phyloP scores from a whole-genome alignment of 2,888 invertebrate genomes.

The Hypselothyrea guttata region DNA sequence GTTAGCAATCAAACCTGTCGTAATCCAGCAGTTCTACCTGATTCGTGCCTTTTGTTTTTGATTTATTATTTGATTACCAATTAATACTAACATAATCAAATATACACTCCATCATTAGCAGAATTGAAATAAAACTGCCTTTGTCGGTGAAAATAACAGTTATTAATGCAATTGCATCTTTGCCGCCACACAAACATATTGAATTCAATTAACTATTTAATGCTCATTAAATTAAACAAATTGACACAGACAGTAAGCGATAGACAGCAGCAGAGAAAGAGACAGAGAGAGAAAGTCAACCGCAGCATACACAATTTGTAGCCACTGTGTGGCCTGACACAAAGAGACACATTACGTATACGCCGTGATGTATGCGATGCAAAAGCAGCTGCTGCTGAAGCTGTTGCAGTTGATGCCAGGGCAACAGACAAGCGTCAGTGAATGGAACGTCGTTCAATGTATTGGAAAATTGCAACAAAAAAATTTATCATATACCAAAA shows the following conservation, averaged over 20 bases:
- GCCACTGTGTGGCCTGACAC: constrained; percentile 39
- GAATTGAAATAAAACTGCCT: too few relatives aligned
- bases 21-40: too few relatives aligned
- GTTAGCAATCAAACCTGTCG: too few relatives aligned
- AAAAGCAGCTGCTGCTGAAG: neutral
- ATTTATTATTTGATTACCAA: too few relatives aligned
- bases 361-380: constrained; percentile 51
- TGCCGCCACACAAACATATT: constrained; percentile 52
- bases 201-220: constrained; percentile 61
- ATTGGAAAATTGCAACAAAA: constrained; percentile 70
- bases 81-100: too few relatives aligned
- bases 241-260: constrained; percentile 29
- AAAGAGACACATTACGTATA: constrained; percentile 56
- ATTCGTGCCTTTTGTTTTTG: too few relatives aligned
- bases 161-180: constrained; percentile 19
- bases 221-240: constrained; percentile 58
- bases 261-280: neutral
- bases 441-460: constrained; percentile 55
- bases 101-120: too few relatives aligned
- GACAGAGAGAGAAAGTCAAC: neutral
- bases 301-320: constrained; percentile 41
- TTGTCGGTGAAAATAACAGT: too few relatives aligned
- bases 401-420: constrained; percentile 35
- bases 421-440: too few relatives aligned
- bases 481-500: constrained; percentile 51